Evolutionary conservation across 2,888 invertebrate genomes (phyloP).

Genomic region (Agrenia bidenticulata): DNA sequence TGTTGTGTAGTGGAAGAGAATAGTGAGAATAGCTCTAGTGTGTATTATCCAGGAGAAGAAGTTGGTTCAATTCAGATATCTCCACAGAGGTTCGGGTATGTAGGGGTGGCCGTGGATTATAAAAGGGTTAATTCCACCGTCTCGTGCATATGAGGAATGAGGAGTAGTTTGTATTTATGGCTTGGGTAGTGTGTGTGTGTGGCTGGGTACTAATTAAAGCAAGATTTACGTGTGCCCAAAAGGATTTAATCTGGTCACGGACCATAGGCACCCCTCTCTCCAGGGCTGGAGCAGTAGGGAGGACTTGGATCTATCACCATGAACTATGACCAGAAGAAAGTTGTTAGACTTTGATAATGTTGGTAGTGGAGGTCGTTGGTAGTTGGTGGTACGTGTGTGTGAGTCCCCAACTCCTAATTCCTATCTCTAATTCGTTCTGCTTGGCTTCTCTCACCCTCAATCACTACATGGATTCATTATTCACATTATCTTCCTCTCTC

Average conservation of each 20-base stretch:
- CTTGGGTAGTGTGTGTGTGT: not conserved
- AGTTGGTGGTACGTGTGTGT: not conserved
- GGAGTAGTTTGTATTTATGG: no score
- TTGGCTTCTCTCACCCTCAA: slow-evolving; percentile 8
- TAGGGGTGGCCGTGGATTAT: no score
- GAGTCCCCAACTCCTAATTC: not conserved
- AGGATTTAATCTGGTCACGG: slow-evolving; percentile 26
- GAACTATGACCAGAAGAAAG: no score
- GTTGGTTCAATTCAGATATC: no score
- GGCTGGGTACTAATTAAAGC: slow-evolving; percentile 20
- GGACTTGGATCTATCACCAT: no score
- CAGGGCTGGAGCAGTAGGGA: no score
- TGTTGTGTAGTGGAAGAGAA: no score
- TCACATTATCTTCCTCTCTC: not conserved
- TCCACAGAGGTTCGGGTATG: no score
- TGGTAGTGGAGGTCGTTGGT: not conserved
- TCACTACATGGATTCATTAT: slow-evolving; percentile 10
- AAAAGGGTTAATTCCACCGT: no score
- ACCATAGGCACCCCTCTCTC: slow-evolving; percentile 13
- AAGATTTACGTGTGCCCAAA: slow-evolving; percentile 26
- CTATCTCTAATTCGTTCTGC: slow-evolving; percentile 5
- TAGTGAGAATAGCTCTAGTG: no score
- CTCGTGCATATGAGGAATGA: no score
- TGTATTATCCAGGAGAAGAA: no score
- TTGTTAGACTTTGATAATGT: not conserved